A percentile compares a stretch with the other conserved stretches of the same genome.
Conservation (phyloP, 2,888 invertebrate species). For the Drosophila cracens region DNA sequence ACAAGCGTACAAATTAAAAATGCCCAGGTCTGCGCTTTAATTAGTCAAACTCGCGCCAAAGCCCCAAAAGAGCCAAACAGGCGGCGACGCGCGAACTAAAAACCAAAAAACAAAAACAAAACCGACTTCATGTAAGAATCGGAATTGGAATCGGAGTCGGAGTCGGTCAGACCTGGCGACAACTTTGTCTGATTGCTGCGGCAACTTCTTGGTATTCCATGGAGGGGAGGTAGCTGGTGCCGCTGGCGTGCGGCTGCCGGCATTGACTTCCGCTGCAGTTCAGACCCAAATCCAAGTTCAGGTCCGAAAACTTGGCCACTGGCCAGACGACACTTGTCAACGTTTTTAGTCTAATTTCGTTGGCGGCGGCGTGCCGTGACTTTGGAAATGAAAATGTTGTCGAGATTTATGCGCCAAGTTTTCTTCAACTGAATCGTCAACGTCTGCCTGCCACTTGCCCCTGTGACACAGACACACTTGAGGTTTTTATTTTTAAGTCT, state of each 20-base stretch:
- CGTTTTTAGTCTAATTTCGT: constrained; percentile 66
- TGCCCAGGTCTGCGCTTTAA: constrained; percentile 80
- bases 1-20: constrained; percentile 82
- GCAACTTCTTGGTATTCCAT: constrained; percentile 69
- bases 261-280: constrained; percentile 69
- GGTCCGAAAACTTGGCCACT: constrained; percentile 43
- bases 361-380: constrained; percentile 25
- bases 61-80: constrained; percentile 54
- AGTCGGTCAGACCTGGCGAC: constrained; percentile 59
- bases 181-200: constrained; percentile 63
- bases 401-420: constrained; percentile 67
- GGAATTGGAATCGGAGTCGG: constrained; percentile 35
- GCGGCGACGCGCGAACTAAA: constrained; percentile 62
- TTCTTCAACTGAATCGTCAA: constrained; percentile 39
- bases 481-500: constrained; percentile 3
- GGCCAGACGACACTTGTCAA: constrained; percentile 67
- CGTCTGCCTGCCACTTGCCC: constrained; percentile 69
- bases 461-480: constrained; percentile 54
- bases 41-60: constrained; percentile 83
- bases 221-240: constrained; percentile 14
- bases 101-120: constrained; percentile 25
- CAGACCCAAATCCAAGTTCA: constrained; percentile 30
- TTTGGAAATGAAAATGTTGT: constrained; percentile 63
- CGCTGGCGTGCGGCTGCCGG: constrained; percentile 55
- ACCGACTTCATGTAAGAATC: constrained; percentile 37